Conservation (phyloP, 2,888 invertebrate species). For the Papilio demoleus region DNA sequence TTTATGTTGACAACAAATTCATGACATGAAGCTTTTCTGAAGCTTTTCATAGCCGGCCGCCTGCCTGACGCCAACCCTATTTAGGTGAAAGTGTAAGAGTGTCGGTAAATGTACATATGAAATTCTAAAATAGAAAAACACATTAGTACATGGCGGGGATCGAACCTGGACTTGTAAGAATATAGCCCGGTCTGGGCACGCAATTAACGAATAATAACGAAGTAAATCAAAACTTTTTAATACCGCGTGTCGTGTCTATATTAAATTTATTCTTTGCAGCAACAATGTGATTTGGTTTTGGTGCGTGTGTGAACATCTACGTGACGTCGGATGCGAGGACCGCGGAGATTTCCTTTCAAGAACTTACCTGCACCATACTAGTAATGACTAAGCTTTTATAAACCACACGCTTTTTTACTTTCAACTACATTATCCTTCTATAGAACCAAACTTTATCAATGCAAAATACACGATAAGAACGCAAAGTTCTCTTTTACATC, state of each 20-base stretch:
- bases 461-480: conserved; percentile 25
- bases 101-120: too few species aligned
- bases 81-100: too few species aligned
- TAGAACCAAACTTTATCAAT: conserved; percentile 23
- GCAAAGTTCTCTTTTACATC: neutral
- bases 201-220: too few species aligned
- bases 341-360: conserved; percentile 64
- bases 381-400: conserved; percentile 40
- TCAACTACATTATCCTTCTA: conserved; percentile 31
- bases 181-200: too few species aligned
- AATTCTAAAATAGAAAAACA: too few species aligned
- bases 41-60: too few species aligned
- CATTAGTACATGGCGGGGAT: too few species aligned
- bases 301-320: conserved; percentile 61
- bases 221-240: too few species aligned
- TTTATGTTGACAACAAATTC: too few species aligned
- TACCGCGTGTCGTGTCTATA: conserved; percentile 42
- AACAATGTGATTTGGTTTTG: conserved; percentile 59
- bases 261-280: conserved; percentile 50
- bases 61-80: too few species aligned
- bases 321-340: conserved; percentile 56
- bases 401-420: conserved; percentile 33
- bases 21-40: too few species aligned
- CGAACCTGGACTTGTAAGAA: too few species aligned
- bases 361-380: conserved; percentile 52